phyloP scores from a whole-genome alignment of 2,888 invertebrate species.

The Cyclophora punctaria region DNA sequence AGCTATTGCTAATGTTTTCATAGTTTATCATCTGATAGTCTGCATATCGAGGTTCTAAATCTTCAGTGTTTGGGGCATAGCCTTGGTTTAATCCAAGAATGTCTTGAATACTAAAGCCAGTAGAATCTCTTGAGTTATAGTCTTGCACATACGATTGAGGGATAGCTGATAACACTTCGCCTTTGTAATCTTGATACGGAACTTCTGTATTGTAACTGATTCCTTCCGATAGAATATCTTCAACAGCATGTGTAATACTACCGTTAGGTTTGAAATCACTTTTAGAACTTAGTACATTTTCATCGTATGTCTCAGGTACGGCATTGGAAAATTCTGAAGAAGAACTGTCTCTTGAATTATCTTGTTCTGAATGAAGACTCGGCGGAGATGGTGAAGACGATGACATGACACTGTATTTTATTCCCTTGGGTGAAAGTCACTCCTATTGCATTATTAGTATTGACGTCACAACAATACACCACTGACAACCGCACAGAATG shows the following conservation, averaged over 20 bases:
- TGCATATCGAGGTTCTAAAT: constrained; percentile 43
- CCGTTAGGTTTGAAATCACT: constrained; percentile 31
- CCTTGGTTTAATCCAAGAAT: constrained; percentile 63
- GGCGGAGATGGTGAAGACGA: constrained; percentile 44
- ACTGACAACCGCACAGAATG: constrained; percentile 54
- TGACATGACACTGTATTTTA: constrained; percentile 34
- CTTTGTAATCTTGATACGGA: constrained; percentile 44
- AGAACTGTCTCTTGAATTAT: constrained; percentile 45
- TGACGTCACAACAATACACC: constrained; percentile 30
- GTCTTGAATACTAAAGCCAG: constrained; percentile 67
- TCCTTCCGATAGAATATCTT: constrained; percentile 57
- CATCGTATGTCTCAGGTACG: constrained; percentile 26
- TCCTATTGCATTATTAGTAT: constrained; percentile 2
- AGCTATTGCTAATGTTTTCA: constrained; percentile 57
- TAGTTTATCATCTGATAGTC: constrained; percentile 57
- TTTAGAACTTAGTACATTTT: constrained; percentile 23
- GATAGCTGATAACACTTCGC: constrained; percentile 45
- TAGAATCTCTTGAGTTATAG: constrained; percentile 67
- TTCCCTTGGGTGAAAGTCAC: constrained; percentile 7
- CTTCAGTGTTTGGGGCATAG: constrained; percentile 40
- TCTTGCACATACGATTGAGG: constrained; percentile 55
- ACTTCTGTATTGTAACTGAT: constrained; percentile 40
- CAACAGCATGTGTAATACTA: constrained; percentile 57
- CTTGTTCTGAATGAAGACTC: constrained; percentile 44
- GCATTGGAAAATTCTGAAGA: constrained; percentile 43